phyloP scores from a whole-genome alignment of 1,140 invertebrate species.

The Zaprionus gabonicus region DNA sequence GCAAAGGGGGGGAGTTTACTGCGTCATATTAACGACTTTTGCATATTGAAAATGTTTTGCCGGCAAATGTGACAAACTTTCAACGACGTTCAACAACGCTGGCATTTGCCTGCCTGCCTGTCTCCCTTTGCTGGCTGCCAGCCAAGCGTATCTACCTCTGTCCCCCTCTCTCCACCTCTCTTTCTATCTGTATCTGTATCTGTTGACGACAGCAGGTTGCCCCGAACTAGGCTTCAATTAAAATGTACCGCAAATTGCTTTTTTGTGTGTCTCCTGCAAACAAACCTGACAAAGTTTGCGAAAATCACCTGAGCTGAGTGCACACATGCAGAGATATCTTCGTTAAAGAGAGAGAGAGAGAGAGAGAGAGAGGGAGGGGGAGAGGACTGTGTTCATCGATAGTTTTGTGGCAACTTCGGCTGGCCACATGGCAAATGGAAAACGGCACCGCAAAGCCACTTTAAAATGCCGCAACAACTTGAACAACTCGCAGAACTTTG shows the following conservation, averaged over 20 bases:
- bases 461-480: neutral
- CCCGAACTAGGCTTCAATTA: slow-evolving; percentile 62
- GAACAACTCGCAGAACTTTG: neutral
- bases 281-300: slow-evolving; percentile 40
- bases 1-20: neutral
- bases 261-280: slow-evolving; percentile 71
- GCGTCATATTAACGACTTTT: slow-evolving; percentile 73
- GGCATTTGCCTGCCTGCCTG: neutral
- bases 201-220: slow-evolving; percentile 33
- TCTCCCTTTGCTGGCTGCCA: slow-evolving; percentile 20
- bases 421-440: neutral
- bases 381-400: neutral
- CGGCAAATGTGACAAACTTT: slow-evolving; percentile 78
- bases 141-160: slow-evolving; percentile 21
- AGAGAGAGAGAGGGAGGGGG: neutral
- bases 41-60: slow-evolving; percentile 80
- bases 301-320: neutral
- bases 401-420: neutral
- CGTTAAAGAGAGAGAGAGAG: neutral
- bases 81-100: slow-evolving; percentile 49
- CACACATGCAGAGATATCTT: neutral
- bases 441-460: neutral
- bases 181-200: neutral
- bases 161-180: neutral
- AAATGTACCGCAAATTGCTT: slow-evolving; percentile 76